Conservation (phyloP, 2,888 invertebrate species). For the Synanthedon andrenaeformis region DNA sequence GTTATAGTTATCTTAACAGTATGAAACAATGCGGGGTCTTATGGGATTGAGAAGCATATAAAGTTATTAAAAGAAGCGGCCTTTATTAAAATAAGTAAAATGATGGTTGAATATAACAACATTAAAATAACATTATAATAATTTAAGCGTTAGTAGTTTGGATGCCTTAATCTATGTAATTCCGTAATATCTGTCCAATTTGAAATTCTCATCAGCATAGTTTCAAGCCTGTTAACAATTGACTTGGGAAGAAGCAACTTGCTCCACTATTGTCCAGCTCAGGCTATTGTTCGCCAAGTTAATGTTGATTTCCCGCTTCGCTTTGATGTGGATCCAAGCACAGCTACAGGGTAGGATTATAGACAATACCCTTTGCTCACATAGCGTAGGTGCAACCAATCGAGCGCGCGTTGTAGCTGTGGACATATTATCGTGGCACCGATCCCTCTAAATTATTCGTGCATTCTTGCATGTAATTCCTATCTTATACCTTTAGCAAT, state of each 20-base stretch:
- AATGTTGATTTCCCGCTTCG: slow-evolving; percentile 36
- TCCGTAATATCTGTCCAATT: background rate
- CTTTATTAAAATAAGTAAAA: no score
- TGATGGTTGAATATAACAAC: no score
- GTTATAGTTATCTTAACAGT: no score
- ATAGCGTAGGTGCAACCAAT: slow-evolving; percentile 16
- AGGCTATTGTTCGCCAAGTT: slow-evolving; percentile 27
- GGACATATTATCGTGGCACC: background rate
- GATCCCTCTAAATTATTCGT: no score
- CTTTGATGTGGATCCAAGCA: slow-evolving; percentile 53
- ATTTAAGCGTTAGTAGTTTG: no score
- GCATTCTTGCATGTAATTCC: slow-evolving; percentile 33
- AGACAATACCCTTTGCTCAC: slow-evolving; percentile 43
- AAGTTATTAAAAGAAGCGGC: no score
- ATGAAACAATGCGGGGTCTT: no score
- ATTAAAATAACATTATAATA: no score
- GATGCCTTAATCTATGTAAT: no score
- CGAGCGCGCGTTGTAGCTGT: background rate
- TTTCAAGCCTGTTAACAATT: background rate
- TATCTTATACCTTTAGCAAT: background rate
- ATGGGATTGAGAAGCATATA: no score
- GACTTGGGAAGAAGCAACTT: background rate
- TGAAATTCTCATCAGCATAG: background rate
- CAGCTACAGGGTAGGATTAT: slow-evolving; percentile 14
- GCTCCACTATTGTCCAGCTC: background rate